A percentile compares a stretch with the other conserved stretches of the same genome.
phyloP scores from a whole-genome alignment of 1,140 invertebrate species.

The Agrypnia vestita region DNA sequence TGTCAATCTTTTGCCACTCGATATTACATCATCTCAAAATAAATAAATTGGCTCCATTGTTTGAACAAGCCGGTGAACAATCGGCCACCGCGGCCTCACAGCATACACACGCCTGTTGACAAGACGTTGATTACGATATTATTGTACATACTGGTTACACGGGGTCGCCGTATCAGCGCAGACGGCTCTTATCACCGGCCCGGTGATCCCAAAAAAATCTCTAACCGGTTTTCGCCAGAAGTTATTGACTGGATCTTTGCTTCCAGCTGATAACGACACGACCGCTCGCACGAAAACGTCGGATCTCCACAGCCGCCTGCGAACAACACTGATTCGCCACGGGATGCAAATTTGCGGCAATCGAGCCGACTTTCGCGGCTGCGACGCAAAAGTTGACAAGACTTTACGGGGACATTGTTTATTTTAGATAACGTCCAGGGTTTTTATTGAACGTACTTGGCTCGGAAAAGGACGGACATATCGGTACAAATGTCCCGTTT shows the following conservation, averaged over 20 bases:
- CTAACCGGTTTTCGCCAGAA: conserved; percentile 53
- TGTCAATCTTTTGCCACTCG: too few species aligned
- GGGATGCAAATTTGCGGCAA: background rate
- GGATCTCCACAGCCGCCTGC: conserved; percentile 23
- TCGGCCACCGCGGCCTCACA: too few species aligned
- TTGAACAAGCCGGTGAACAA: too few species aligned
- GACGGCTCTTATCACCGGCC: conserved; percentile 49
- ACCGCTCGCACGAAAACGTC: conserved; percentile 12
- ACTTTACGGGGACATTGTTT: conserved; percentile 33
- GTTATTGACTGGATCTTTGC: conserved; percentile 54
- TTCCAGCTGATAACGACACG: conserved; percentile 41
- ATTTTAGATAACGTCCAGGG: conserved; percentile 33
- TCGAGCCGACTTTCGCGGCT: background rate
- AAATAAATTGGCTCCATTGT: too few species aligned
- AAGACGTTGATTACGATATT: conserved; percentile 21
- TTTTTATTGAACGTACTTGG: conserved; percentile 21
- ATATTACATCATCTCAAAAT: too few species aligned
- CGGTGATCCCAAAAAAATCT: conserved; percentile 60
- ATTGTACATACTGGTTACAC: conserved; percentile 56
- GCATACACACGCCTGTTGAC: conserved; percentile 30
- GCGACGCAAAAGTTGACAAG: conserved; percentile 46
- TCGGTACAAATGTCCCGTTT: background rate
- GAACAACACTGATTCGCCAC: conserved; percentile 2
- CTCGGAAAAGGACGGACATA: conserved; percentile 23
- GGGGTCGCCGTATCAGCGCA: conserved; percentile 56